Conservation (phyloP, 2,797 vertebrate genomes). For the Pantherophis alleghaniensis region DNA sequence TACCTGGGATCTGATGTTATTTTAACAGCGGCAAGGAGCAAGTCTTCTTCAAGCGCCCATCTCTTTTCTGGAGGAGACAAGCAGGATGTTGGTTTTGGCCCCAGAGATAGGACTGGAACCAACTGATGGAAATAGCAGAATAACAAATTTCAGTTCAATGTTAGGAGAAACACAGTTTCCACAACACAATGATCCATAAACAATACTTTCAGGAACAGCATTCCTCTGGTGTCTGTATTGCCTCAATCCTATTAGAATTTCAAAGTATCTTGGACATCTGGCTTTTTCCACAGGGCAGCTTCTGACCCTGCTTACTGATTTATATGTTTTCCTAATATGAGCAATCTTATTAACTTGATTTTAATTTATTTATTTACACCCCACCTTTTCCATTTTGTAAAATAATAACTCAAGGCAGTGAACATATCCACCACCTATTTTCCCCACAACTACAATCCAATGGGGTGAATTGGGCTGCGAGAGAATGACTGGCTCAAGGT, state of each 20-base stretch:
- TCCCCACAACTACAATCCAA: neutral
- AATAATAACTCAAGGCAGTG: neutral
- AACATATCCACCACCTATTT: neutral
- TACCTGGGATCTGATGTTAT: neutral
- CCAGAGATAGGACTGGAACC: neutral
- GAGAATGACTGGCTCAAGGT: neutral
- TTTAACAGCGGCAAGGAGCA: neutral
- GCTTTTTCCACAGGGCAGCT: neutral
- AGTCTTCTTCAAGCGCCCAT: neutral
- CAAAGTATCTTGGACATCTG: neutral
- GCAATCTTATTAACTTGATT: neutral
- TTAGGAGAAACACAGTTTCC: neutral
- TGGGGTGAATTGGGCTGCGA: neutral
- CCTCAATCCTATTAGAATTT: neutral
- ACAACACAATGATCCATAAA: neutral
- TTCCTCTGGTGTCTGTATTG: neutral
- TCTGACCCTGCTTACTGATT: neutral
- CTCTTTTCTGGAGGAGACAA: neutral
- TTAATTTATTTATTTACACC: neutral
- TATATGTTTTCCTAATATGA: neutral
- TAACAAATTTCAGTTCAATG: neutral
- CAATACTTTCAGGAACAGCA: neutral
- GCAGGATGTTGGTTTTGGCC: neutral
- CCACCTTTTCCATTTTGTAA: neutral
- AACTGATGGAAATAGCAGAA: neutral